Conservation (phyloP, 2,113 vertebrate species). For the Cygnus atratus region DNA sequence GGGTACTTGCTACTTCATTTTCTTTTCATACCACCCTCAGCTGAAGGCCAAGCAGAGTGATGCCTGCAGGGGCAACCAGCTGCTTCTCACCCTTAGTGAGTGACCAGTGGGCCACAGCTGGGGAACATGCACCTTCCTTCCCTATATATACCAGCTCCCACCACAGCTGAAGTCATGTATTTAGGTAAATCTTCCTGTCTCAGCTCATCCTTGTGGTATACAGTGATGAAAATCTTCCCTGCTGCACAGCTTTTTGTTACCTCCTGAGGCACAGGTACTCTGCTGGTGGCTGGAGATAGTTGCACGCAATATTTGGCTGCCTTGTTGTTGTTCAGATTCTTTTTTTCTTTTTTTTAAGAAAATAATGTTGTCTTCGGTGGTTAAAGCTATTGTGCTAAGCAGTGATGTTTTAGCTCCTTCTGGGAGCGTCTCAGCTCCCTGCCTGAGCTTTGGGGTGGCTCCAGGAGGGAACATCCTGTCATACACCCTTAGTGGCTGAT, state of each 20-base stretch:
- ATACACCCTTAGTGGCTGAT: not conserved
- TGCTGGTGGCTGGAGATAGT: not conserved
- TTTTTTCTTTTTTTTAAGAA: not conserved
- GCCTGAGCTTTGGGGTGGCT: not conserved
- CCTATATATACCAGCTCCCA: not conserved
- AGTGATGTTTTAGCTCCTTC: rapidly evolving
- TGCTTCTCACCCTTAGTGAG: not conserved
- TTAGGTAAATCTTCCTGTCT: rapidly evolving
- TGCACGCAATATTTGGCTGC: not conserved
- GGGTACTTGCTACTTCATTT: not conserved
- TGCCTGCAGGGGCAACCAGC: not conserved
- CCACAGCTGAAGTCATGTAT: not conserved
- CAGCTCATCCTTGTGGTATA: rapidly evolving
- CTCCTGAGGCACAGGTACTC: rapidly evolving
- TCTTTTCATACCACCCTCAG: not conserved
- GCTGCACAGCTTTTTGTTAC: rapidly evolving
- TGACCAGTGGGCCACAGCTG: not conserved
- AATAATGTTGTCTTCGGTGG: rapidly evolving
- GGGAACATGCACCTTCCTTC: not conserved
- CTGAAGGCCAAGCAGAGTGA: not conserved
- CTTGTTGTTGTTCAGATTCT: not conserved
- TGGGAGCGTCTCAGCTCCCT: rapidly evolving
- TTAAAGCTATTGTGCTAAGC: not conserved
- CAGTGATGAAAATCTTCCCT: not conserved
- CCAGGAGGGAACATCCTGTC: not conserved